Conservation (phyloP, 2,113 vertebrate species). For the Athene cunicularia region DNA sequence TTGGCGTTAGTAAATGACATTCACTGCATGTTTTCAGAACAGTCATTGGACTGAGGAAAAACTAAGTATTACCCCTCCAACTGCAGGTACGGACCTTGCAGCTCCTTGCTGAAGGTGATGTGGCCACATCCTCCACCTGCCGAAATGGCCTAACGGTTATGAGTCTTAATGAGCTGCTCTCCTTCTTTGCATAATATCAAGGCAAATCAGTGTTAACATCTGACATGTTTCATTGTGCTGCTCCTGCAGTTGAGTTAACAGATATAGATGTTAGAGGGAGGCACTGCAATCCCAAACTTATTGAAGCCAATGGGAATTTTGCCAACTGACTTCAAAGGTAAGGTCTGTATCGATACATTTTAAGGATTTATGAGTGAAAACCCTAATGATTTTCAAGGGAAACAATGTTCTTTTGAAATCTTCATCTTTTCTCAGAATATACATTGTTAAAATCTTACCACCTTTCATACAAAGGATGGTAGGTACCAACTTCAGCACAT, state of each 20-base stretch:
- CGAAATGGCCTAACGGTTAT: neutral
- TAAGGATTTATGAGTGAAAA: neutral
- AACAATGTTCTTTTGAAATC: neutral
- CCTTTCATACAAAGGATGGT: neutral
- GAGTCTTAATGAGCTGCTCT: conserved; percentile 11
- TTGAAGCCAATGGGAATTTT: neutral
- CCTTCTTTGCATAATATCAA: neutral
- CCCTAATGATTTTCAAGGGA: neutral
- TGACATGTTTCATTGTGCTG: neutral
- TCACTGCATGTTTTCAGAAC: neutral
- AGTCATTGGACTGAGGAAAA: neutral
- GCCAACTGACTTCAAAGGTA: neutral
- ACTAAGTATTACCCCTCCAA: neutral
- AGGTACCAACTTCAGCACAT: neutral
- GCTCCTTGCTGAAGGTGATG: neutral
- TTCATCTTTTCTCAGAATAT: neutral
- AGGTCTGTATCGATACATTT: neutral
- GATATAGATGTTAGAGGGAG: neutral
- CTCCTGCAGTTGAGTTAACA: neutral
- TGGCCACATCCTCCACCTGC: neutral
- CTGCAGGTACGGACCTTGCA: neutral
- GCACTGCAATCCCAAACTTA: neutral
- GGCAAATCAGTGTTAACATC: neutral
- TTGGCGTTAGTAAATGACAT: neutral
- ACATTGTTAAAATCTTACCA: neutral